These are phyloP conservation scores for Parambassis ranga DNA, from an alignment of 2,797 vertebrate genomes.

Conservation along the genomic window DNA sequence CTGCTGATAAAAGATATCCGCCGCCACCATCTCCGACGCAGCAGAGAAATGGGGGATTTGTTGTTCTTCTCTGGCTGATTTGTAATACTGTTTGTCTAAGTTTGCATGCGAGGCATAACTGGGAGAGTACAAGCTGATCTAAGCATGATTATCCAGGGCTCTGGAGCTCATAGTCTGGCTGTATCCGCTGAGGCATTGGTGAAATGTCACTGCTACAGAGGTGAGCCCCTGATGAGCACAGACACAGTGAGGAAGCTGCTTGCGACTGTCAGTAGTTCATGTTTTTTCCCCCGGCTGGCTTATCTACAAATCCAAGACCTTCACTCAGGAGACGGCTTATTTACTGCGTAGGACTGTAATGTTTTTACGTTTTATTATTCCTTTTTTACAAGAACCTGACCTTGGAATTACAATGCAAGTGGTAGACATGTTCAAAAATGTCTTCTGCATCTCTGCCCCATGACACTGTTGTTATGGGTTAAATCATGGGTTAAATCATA, in stretches of 20 bases:
- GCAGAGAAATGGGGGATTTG: neutral
- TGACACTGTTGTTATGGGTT: no score
- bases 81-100: neutral
- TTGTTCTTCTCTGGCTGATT: neutral
- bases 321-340: no score
- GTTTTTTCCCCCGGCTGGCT: no score
- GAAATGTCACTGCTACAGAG: conserved; percentile 31
- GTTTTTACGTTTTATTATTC: no score
- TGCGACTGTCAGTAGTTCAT: no score
- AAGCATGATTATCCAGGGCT: conserved; percentile 38
- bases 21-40: neutral
- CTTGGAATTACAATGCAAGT: no score
- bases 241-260: neutral
- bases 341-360: no score
- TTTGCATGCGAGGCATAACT: neutral
- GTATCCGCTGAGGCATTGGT: conserved; percentile 17
- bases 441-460: no score
- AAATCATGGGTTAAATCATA: no score
- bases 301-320: no score
- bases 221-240: conserved; percentile 4
- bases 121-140: conserved; percentile 31
- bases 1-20: neutral
- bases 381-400: no score
- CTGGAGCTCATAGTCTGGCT: conserved; percentile 8
- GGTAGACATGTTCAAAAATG: no score